Percentiles rank a stretch among this genome's conserved stretches.
Conservation (phyloP, 1,140 invertebrate genomes). For the Drosophila mauritiana region DNA sequence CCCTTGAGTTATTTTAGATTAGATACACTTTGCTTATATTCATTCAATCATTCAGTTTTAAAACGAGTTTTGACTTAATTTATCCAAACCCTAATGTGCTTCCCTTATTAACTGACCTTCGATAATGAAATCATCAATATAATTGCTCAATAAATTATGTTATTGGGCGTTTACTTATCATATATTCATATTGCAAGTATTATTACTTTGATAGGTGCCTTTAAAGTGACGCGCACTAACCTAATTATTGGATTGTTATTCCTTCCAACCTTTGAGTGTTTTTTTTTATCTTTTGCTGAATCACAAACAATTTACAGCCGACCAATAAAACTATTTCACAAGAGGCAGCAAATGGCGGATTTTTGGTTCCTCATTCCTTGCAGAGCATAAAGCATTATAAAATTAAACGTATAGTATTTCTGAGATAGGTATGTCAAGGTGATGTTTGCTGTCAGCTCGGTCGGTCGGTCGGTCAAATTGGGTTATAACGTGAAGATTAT, state of each 20-base stretch:
- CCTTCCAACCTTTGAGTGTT: constrained; percentile 2
- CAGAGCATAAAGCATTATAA: constrained; percentile 43
- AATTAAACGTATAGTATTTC: constrained; percentile 20
- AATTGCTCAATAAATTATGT: constrained; percentile 17
- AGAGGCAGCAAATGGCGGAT: constrained; percentile 6
- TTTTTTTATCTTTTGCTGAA: constrained; percentile 14
- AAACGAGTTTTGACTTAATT: neutral
- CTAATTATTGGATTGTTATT: constrained; percentile 1
- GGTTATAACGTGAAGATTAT: constrained; percentile 62
- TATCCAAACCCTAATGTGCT: neutral
- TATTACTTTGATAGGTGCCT: neutral
- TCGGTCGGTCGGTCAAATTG: constrained; percentile 37
- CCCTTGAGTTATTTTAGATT: too few species aligned
- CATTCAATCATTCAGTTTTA: neutral
- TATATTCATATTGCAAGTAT: too few species aligned
- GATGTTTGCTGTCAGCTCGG: constrained; percentile 35
- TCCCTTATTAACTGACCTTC: constrained; percentile 22
- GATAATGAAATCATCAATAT: constrained; percentile 19
- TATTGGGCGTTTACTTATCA: neutral
- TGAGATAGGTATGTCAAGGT: constrained; percentile 75
- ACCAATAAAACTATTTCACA: constrained; percentile 44
- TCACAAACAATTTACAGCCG: constrained; percentile 20
- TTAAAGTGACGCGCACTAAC: neutral
- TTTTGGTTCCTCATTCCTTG: constrained; percentile 40
- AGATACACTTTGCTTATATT: too few species aligned